phyloP scores from a whole-genome alignment of 2,113 vertebrate genomes.

The Alexandromys fortis region DNA sequence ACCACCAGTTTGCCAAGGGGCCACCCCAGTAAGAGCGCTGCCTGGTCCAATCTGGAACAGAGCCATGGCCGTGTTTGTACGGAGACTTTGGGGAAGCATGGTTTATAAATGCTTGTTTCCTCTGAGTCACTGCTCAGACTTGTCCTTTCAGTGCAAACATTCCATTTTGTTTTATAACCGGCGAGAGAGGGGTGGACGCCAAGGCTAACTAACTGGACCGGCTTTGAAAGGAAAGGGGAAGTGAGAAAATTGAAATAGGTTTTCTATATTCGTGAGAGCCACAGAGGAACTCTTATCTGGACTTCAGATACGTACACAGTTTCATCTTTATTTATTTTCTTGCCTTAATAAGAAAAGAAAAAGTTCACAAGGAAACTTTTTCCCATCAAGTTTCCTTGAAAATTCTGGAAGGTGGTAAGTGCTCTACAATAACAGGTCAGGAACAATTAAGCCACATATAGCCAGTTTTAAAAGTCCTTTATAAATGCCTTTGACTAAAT shows the following conservation, averaged over 20 bases:
- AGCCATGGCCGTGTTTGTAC: slow-evolving; percentile 56
- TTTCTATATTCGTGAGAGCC: background rate
- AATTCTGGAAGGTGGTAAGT: slow-evolving; percentile 59
- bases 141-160: slow-evolving; percentile 53
- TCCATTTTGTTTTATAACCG: slow-evolving; percentile 52
- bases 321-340: slow-evolving; percentile 75
- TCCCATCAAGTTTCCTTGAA: slow-evolving; percentile 62
- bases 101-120: slow-evolving; percentile 76
- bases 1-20: background rate
- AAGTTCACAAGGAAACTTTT: slow-evolving; percentile 60
- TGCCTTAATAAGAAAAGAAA: slow-evolving; percentile 62
- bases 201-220: slow-evolving; percentile 72
- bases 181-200: slow-evolving; percentile 46
- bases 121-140: slow-evolving; percentile 70
- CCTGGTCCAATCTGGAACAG: background rate
- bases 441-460: slow-evolving; percentile 66
- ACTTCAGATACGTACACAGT: slow-evolving; percentile 41
- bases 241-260: slow-evolving; percentile 74
- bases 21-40: background rate
- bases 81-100: slow-evolving; percentile 59
- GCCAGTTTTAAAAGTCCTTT: slow-evolving; percentile 65
- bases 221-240: slow-evolving; percentile 68
- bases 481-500: slow-evolving; percentile 77
- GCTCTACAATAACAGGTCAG: slow-evolving; percentile 73
- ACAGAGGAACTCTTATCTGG: slow-evolving; percentile 70